phyloP scores from a whole-genome alignment of 2,888 invertebrate species.

The Resseliella maxima region DNA sequence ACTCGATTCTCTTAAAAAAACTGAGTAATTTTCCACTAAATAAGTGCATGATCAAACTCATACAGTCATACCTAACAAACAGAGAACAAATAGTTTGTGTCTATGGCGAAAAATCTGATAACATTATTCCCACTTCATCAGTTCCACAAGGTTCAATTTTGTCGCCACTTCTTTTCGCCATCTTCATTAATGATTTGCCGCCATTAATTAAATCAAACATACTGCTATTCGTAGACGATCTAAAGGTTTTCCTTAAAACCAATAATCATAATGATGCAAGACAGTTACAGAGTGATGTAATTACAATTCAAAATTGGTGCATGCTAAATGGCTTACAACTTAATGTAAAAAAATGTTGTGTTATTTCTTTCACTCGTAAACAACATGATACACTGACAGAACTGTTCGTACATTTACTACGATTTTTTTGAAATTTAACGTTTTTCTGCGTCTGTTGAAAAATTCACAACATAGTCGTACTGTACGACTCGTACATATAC shows the following conservation, averaged over 20 bases:
- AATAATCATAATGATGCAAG: background rate
- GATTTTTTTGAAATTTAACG: too few relatives aligned
- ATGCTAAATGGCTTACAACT: too few relatives aligned
- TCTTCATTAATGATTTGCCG: background rate
- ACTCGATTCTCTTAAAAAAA: background rate
- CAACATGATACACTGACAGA: too few relatives aligned
- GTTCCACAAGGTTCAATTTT: background rate
- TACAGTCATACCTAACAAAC: background rate
- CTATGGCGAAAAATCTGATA: background rate
- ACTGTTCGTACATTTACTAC: too few relatives aligned
- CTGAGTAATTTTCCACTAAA: background rate
- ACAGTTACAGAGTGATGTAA: background rate
- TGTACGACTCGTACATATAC: too few relatives aligned
- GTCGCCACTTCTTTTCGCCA: background rate
- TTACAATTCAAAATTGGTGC: background rate
- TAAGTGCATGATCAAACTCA: background rate
- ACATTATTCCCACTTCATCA: background rate
- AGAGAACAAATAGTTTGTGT: background rate
- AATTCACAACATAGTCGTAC: too few relatives aligned
- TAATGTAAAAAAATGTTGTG: too few relatives aligned
- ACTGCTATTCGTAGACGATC: background rate
- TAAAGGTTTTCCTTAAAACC: background rate
- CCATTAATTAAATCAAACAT: background rate
- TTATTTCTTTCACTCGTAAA: too few relatives aligned
- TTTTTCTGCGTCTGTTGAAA: too few relatives aligned